A percentile compares a stretch with the other conserved stretches of the same genome.
Conservation (phyloP, 1,140 invertebrate species). For the Nylanderia fulva region DNA sequence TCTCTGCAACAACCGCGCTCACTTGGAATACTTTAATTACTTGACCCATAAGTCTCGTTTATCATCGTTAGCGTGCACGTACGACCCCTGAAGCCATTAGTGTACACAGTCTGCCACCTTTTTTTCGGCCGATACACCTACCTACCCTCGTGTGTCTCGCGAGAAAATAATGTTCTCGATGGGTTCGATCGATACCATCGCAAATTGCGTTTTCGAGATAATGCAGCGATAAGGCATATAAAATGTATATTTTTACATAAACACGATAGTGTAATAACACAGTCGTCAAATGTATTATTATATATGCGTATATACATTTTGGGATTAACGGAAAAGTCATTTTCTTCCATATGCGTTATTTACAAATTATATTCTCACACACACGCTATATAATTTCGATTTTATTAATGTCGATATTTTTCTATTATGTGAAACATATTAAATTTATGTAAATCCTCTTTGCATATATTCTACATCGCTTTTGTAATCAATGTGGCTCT, state of each 20-base stretch:
- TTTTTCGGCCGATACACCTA: constrained; percentile 48
- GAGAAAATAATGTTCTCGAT: constrained; percentile 68
- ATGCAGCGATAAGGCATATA: constrained; percentile 22
- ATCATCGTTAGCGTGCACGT: constrained; percentile 71
- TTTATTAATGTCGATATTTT: constrained; percentile 9
- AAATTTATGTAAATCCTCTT: constrained; percentile 32
- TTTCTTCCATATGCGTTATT: constrained; percentile 25
- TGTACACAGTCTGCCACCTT: constrained; percentile 35
- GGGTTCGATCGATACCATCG: constrained; percentile 64
- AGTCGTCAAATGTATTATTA: constrained; percentile 6
- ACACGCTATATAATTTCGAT: constrained; percentile 38
- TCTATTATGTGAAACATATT: not conserved
- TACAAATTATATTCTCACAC: not conserved
- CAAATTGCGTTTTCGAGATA: constrained; percentile 41
- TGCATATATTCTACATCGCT: constrained; percentile 19
- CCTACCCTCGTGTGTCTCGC: constrained; percentile 56
- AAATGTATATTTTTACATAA: constrained; percentile 23
- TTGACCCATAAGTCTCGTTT: constrained; percentile 72
- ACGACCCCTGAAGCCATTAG: constrained; percentile 65
- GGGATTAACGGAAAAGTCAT: constrained; percentile 25
- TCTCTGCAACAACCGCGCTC: constrained; percentile 35
- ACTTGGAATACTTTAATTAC: constrained; percentile 76
- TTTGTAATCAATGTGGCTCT: constrained; percentile 45
- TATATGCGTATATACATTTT: no score
- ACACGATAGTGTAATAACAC: not conserved